Evolutionary conservation across 2,797 vertebrate species (phyloP), one percentile per base, ranked within the genome.

Genomic region (Monodelphis domestica): DNA sequence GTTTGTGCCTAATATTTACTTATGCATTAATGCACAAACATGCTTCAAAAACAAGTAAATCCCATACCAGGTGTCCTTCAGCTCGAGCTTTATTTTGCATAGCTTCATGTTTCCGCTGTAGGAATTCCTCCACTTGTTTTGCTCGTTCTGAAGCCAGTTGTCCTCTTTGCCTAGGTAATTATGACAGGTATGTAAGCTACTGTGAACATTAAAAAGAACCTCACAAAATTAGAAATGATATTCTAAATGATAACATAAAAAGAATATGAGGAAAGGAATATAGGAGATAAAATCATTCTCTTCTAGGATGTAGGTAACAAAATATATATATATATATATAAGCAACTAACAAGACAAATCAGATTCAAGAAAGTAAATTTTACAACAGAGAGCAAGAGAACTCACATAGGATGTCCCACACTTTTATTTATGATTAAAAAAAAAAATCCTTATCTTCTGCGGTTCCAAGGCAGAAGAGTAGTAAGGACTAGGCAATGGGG

Each of bases 51-150:
- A 89, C 90, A 92, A 87, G 53, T 38, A 94, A 53, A 93, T 94
- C 94, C 96, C 99, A 52, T 99, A 99, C 99, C 99, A 99, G 98
- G 95, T 99, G 99, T 97, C 99, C 99, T 97, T 99, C 99, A 0
- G 99, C 99, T 84, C 99, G 99, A 45, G 99, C 99, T 98, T 99
- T 99, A 98, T 99, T 99, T 97, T 99, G 98, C 99, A 99, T 98
- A 57, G 99, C 99, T 98, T 99, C 99, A 95, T 95, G 98, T 97
- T 99, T 99, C 28, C 99, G 98, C 97, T 99, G 99, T 92, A 99
- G 99, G 96, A 99, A 99, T 97, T 99, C 99, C 97, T 99, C 99
- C 17, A 99, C 99, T 98, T 99, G 99, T 96, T 98, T 98, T 96
- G 98, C 98, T 96, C 98, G 98, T 89, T 99, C 99, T 91, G 97